Percentiles rank a stretch among this genome's conserved stretches.
phyloP scores from a whole-genome alignment of 2,113 vertebrate genomes.

The Scytalopus superciliaris region DNA sequence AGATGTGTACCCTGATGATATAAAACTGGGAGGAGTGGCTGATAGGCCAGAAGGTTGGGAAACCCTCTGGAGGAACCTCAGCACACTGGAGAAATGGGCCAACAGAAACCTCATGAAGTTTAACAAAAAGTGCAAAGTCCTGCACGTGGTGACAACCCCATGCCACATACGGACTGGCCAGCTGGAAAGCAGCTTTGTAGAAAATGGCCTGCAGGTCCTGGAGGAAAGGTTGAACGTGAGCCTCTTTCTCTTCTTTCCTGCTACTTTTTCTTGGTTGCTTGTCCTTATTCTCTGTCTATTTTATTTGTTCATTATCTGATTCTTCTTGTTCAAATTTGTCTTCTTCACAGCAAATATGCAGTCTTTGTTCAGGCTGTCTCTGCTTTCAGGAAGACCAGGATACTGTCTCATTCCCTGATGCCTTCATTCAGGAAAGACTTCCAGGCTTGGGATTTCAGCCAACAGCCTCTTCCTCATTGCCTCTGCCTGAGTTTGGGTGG shows the following conservation, averaged over 20 bases:
- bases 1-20: not conserved
- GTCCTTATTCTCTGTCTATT: not conserved
- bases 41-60: not conserved
- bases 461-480: not conserved
- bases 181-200: not conserved
- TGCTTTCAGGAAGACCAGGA: not conserved
- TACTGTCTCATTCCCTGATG: not conserved
- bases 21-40: not conserved
- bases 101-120: not conserved
- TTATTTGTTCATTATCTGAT: not conserved
- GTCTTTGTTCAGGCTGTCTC: not conserved
- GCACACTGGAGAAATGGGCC: not conserved
- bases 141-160: not conserved
- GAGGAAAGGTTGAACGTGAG: not conserved
- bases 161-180: not conserved
- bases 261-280: not conserved
- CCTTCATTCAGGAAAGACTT: constrained; percentile 15
- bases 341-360: not conserved
- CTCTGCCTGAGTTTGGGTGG: constrained; percentile 8
- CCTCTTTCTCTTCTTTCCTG: not conserved
- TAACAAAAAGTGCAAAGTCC: not conserved
- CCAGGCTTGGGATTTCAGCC: constrained; percentile 10
- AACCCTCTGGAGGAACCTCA: not conserved
- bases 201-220: not conserved
- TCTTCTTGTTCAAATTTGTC: not conserved